Conservation (phyloP, 1,140 invertebrate genomes). For the Lordiphosa clarofinis region DNA sequence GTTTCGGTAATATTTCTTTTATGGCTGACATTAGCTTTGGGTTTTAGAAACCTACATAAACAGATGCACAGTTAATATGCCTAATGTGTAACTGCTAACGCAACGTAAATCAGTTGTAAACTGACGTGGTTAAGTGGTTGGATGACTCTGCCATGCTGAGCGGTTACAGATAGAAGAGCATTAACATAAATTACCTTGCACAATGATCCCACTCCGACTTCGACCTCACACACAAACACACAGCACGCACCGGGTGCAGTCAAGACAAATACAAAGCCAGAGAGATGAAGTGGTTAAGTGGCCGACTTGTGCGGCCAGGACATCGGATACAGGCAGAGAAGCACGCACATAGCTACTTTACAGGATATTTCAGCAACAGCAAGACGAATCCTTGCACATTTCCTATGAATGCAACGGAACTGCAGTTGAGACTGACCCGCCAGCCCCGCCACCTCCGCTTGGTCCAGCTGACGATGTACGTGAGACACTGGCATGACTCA, state of each 20-base stretch:
- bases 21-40: constrained; percentile 43
- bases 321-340: constrained; percentile 29
- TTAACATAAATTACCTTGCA: constrained; percentile 75
- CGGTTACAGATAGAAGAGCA: constrained; percentile 48
- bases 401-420: constrained; percentile 61
- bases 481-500: constrained; percentile 57
- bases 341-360: constrained; percentile 49
- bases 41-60: constrained; percentile 25
- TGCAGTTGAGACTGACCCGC: constrained; percentile 25
- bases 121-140: constrained; percentile 49
- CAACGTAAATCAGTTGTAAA: constrained; percentile 75
- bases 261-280: constrained; percentile 56
- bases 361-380: constrained; percentile 74
- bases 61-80: constrained; percentile 43
- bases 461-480: constrained; percentile 50
- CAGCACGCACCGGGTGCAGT: constrained; percentile 16
- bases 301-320: constrained; percentile 36
- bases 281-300: constrained; percentile 75
- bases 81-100: constrained; percentile 48
- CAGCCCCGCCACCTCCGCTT: constrained; percentile 4
- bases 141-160: constrained; percentile 23
- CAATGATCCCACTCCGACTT: constrained; percentile 42
- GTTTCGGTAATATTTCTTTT: constrained; percentile 37
- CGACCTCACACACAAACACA: constrained; percentile 38
- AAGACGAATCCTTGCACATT: constrained; percentile 55